A percentile compares a stretch with the other conserved stretches of the same genome.
Evolutionary conservation across 2,797 vertebrate species (phyloP).

Genomic region (Gymnoscopelus braueri): DNA sequence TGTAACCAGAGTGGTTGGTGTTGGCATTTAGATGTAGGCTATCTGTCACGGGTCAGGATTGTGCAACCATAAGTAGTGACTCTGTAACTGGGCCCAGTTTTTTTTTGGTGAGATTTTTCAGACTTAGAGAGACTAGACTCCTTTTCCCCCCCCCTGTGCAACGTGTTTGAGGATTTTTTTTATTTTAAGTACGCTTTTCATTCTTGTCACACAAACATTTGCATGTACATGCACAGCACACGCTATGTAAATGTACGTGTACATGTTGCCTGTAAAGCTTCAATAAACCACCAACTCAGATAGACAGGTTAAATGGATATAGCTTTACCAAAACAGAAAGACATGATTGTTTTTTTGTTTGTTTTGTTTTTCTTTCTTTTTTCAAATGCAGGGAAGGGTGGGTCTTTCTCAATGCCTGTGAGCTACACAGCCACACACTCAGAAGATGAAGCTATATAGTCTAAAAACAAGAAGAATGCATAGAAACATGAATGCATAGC

Average conservation of each 20-base stretch:
- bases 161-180: constrained; percentile 41
- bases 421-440: constrained; percentile 55
- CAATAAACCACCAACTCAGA: constrained; percentile 79
- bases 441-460: constrained; percentile 55
- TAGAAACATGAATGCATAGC: constrained; percentile 76
- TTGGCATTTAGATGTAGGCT: constrained; percentile 33
- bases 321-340: constrained; percentile 79
- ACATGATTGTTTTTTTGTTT: constrained; percentile 59
- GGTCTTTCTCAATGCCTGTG: constrained; percentile 50
- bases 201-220: constrained; percentile 39
- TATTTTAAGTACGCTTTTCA: constrained; percentile 60
- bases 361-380: constrained; percentile 16
- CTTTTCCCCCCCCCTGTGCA: constrained; percentile 17
- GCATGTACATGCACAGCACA: constrained; percentile 52
- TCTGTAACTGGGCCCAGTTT: constrained; percentile 69
- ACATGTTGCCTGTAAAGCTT: constrained; percentile 79
- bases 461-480: constrained; percentile 33
- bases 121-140: constrained; percentile 31
- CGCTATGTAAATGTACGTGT: constrained; percentile 41
- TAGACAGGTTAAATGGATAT: constrained; percentile 85
- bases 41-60: constrained; percentile 67
- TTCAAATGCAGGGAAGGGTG: constrained; percentile 63
- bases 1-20: constrained; percentile 34
- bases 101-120: constrained; percentile 52
- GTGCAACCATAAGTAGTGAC: constrained; percentile 62